A percentile compares a stretch with the other conserved stretches of the same genome.
Evolutionary conservation across 1,140 invertebrate species (phyloP).

Genomic region (Phocides pigmalion): DNA sequence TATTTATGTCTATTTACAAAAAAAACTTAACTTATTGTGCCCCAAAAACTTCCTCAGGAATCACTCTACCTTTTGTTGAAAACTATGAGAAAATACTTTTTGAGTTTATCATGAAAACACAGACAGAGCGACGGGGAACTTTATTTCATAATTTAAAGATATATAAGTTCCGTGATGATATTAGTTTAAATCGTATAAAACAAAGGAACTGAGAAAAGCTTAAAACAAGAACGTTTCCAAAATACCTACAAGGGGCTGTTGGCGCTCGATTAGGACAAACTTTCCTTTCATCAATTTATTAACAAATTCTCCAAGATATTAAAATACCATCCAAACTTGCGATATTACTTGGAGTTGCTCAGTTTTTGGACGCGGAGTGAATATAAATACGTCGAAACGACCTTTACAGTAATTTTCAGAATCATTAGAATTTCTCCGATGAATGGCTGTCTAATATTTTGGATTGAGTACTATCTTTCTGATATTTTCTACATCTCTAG

Average conservation of each 20-base stretch:
- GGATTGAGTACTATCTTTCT: too few species aligned
- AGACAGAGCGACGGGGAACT: too few species aligned
- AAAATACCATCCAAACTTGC: conserved; percentile 34
- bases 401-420: conserved; percentile 10
- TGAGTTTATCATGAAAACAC: too few species aligned
- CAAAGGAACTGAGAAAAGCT: not conserved
- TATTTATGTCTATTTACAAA: too few species aligned
- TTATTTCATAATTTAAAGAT: too few species aligned
- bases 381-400: conserved; percentile 29
- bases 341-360: conserved; percentile 37
- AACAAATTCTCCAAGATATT: conserved; percentile 37
- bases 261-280: conserved; percentile 27
- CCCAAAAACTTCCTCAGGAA: too few species aligned
- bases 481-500: too few species aligned
- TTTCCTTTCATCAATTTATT: conserved; percentile 39
- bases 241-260: conserved; percentile 1
- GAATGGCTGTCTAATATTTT: not conserved
- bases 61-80: too few species aligned
- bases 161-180: too few species aligned
- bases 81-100: too few species aligned
- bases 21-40: too few species aligned
- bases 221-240: conserved; percentile 3
- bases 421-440: conserved; percentile 1
- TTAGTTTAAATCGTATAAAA: too few species aligned
- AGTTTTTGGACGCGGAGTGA: conserved; percentile 30